Percentiles rank a stretch among this genome's conserved stretches.
Evolutionary conservation across 2,797 vertebrate species (phyloP).

Genomic region (Diplodus puntazzo): DNA sequence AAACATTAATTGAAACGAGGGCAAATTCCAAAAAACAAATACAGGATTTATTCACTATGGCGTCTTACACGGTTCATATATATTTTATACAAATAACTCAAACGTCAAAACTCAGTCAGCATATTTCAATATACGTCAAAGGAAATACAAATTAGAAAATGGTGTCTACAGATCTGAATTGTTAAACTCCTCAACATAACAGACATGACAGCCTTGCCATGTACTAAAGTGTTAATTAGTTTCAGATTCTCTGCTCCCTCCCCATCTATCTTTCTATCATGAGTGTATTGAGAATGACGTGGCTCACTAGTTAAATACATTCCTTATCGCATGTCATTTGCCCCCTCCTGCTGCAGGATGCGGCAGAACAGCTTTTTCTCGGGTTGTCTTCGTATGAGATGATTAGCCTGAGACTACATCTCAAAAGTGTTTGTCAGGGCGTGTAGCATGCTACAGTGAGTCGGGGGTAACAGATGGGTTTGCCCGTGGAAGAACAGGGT

Average conservation of each 20-base stretch:
- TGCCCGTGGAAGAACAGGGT: slow-evolving; percentile 48
- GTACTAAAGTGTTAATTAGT: slow-evolving; percentile 82
- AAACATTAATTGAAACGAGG: slow-evolving; percentile 27
- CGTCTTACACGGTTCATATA: neutral
- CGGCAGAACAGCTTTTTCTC: slow-evolving; percentile 74
- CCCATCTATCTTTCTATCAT: slow-evolving; percentile 59
- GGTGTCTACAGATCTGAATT: slow-evolving; percentile 35
- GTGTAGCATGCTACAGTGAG: slow-evolving; percentile 44
- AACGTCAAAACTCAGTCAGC: slow-evolving; percentile 4
- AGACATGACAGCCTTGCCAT: slow-evolving; percentile 69
- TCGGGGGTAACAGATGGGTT: slow-evolving; percentile 66
- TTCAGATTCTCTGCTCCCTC: slow-evolving; percentile 62
- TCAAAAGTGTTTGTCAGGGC: slow-evolving; percentile 75
- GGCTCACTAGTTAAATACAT: slow-evolving; percentile 74
- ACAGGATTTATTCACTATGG: neutral
- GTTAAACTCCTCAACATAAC: slow-evolving; percentile 57
- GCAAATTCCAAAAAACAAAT: slow-evolving; percentile 8
- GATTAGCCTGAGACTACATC: slow-evolving; percentile 76
- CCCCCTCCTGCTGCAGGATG: slow-evolving; percentile 69
- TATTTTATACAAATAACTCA: neutral
- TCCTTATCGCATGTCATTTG: slow-evolving; percentile 72
- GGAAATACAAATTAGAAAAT: slow-evolving; percentile 37
- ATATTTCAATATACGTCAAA: neutral
- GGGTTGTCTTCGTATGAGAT: slow-evolving; percentile 74
- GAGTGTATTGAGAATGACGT: slow-evolving; percentile 73